A percentile compares a stretch with the other conserved stretches of the same genome.
Conservation (phyloP, 2,888 invertebrate species). For the Morpho deidamia region DNA sequence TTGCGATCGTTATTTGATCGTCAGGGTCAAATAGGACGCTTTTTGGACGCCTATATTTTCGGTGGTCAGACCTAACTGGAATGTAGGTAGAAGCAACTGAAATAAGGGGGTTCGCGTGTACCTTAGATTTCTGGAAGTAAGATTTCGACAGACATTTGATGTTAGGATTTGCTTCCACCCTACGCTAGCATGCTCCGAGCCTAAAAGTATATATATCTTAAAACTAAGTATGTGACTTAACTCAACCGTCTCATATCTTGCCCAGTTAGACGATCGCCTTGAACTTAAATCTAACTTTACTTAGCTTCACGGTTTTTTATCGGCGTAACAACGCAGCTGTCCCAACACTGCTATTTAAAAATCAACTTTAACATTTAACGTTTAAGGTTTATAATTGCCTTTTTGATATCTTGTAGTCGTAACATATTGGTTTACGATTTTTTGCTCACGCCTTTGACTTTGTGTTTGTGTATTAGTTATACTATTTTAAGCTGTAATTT, state of each 20-base stretch:
- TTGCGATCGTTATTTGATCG: too few species aligned
- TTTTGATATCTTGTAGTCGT: slow-evolving; percentile 1
- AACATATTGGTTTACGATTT: slow-evolving; percentile 13
- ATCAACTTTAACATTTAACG: background rate
- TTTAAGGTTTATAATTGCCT: slow-evolving; percentile 2
- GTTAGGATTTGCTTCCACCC: too few species aligned
- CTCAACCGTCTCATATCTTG: background rate
- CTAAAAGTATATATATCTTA: too few species aligned
- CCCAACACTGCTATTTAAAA: background rate
- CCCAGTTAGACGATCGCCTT: slow-evolving; percentile 12
- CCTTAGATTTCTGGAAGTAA: too few species aligned
- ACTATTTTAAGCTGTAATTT: background rate
- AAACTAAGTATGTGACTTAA: background rate
- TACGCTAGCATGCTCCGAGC: too few species aligned
- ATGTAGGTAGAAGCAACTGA: too few species aligned
- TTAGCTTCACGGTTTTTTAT: slow-evolving; percentile 10
- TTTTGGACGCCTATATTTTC: too few species aligned
- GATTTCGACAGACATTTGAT: too few species aligned
- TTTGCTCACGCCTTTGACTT: slow-evolving; percentile 6
- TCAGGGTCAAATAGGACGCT: too few species aligned
- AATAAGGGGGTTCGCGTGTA: too few species aligned
- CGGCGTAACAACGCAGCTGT: slow-evolving; percentile 3
- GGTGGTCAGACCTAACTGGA: too few species aligned
- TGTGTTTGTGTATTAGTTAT: background rate
- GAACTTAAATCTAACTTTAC: slow-evolving; percentile 19